Conservation (phyloP, 2,113 vertebrate genomes). For the Sorex fumeus region DNA sequence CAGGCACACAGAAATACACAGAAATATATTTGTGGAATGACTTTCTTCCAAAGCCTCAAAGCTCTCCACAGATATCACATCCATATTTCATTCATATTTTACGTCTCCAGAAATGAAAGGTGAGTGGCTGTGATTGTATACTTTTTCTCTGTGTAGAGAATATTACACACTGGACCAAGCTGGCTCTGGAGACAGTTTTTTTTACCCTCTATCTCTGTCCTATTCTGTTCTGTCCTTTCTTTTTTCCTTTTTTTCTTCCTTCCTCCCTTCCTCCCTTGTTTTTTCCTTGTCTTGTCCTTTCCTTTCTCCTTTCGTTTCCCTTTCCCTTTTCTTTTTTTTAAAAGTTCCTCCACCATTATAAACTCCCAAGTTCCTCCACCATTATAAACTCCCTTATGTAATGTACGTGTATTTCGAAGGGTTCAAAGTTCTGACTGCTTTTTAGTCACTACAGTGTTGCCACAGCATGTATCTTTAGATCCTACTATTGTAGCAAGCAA, state of each 20-base stretch:
- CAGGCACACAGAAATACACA: not conserved
- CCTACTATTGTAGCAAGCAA: not conserved
- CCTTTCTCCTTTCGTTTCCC: too few species aligned
- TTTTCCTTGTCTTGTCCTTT: too few species aligned
- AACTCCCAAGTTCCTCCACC: not conserved
- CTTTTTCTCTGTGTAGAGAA: not conserved
- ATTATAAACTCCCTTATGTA: not conserved
- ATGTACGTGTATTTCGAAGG: not conserved
- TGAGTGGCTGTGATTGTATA: not conserved
- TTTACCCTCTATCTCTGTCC: not conserved
- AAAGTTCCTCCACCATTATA: not conserved
- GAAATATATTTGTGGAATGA: not conserved
- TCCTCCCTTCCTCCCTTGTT: too few species aligned
- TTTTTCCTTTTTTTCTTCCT: too few species aligned
- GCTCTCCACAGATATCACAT: not conserved
- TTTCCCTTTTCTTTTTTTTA: too few species aligned
- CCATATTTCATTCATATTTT: not conserved
- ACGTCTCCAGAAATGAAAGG: conserved; percentile 15
- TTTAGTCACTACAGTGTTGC: not conserved
- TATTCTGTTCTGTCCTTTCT: too few species aligned
- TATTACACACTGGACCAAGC: not conserved
- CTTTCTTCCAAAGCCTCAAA: conserved; percentile 34
- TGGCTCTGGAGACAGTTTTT: not conserved
- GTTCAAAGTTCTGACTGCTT: not conserved
- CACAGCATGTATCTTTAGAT: not conserved